These are phyloP conservation scores for Calyptommatus sinebrachiatus DNA, from an alignment of 2,113 vertebrate genomes.

Conservation along the genomic window DNA sequence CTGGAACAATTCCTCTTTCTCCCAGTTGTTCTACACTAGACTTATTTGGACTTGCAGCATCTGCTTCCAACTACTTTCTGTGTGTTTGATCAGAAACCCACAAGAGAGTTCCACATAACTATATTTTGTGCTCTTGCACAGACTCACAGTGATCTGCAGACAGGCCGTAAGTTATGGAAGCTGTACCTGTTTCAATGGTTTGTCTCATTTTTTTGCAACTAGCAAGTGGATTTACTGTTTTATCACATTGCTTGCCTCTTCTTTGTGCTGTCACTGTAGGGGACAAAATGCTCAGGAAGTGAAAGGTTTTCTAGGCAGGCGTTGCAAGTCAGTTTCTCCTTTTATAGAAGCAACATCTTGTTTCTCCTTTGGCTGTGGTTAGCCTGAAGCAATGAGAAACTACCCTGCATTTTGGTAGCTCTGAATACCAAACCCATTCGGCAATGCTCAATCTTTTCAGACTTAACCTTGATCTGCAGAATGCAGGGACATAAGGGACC, in stretches of 20 bases:
- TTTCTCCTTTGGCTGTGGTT: background rate
- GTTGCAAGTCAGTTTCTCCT: background rate
- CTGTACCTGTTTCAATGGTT: no score
- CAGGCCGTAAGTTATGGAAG: no score
- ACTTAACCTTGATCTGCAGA: no score
- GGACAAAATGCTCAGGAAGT: background rate
- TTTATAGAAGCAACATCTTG: slow-evolving; percentile 6
- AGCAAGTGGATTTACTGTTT: background rate
- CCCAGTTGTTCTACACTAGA: no score
- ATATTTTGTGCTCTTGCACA: no score
- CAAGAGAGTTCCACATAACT: no score
- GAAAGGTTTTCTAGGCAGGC: background rate
- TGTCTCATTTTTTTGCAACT: background rate
- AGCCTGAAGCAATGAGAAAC: background rate
- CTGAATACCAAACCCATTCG: background rate
- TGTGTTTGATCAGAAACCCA: no score
- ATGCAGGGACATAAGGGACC: no score
- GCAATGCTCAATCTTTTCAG: background rate
- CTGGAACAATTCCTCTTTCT: no score
- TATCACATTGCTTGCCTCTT: background rate
- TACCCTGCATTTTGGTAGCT: background rate
- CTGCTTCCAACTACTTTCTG: no score
- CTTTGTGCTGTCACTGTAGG: background rate
- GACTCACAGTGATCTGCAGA: no score
- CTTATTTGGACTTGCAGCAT: no score